Base-by-base conservation (phyloP, 2,113 vertebrate genomes). In the Protobothrops flavoviridis region DNA sequence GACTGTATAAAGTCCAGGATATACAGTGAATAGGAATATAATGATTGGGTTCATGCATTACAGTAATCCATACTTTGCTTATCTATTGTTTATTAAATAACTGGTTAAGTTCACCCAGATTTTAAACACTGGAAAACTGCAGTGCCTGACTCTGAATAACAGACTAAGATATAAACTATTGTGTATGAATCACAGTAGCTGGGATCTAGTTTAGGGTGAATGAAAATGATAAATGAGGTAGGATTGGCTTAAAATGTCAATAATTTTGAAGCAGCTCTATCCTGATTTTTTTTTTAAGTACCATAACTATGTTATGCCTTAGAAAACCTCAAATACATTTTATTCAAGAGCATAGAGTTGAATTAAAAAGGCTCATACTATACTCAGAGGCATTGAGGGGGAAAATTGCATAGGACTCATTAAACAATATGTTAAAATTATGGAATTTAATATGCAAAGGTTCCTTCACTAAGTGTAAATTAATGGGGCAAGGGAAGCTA, bases 1-100 rank as follows among this genome's bases (percentile, higher is more conserved):
- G 39, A 24, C 0, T 21, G 0, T 15, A 0, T 64, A 61, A 23
- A 0, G 23, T 43, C 4, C 5, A 39, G 33, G 43, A 15, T 39
- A 94, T 10, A 24, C 55, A 87, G n/a, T 4, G 8, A 5, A 59
- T 39, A 10, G 0, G 85, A 12, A 24, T 0, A 92, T 85, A 39
- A 2, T 53, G 0, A 3, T 43, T 89, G 33, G 74, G 33, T 81
- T 81, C 33, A 39, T 81, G 17, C 69, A 81, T 43, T 81, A 81
- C 33, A 43, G 17, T 43, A 81, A 81, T 17, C 17, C 33, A 81
- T 17, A 21, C 1, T 74, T 33, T 33, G 64, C 64, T 33, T 43
- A 81, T 43, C 33, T 21, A 4, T 81, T 81, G 17, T 17, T 43
- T 43, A 81, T 81, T 81, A 43, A 81, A 81, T 43, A 81, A 81